A percentile compares a stretch with the other conserved stretches of the same genome.
These are phyloP conservation scores for Stigmatopora nigra DNA, from an alignment of 2,113 vertebrate species.

Conservation along the genomic window DNA sequence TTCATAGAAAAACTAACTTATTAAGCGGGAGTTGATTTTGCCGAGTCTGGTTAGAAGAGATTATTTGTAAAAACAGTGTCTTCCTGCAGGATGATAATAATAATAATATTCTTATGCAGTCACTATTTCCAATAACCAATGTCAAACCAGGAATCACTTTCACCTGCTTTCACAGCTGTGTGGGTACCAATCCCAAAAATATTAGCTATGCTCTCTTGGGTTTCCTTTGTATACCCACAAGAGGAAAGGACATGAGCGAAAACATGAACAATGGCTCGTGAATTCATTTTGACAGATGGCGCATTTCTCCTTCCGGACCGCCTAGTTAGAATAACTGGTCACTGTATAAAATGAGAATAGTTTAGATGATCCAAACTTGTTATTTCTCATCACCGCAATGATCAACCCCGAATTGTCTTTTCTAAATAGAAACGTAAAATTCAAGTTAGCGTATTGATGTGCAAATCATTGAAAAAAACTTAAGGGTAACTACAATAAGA, in stretches of 20 bases:
- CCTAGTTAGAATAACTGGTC: slow-evolving; percentile 27
- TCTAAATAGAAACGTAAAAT: slow-evolving; percentile 15
- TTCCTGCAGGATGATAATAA: slow-evolving; percentile 20
- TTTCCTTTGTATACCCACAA: slow-evolving; percentile 30
- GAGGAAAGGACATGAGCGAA: slow-evolving; percentile 47
- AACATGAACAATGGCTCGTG: slow-evolving; percentile 43
- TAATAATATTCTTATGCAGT: slow-evolving; percentile 38
- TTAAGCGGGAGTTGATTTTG: not conserved
- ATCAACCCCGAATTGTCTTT: slow-evolving; percentile 4
- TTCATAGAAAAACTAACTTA: not conserved
- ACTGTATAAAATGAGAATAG: slow-evolving; percentile 31
- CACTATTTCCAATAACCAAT: slow-evolving; percentile 57
- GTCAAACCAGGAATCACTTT: slow-evolving; percentile 48
- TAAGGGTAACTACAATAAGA: not conserved
- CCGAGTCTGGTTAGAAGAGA: not conserved
- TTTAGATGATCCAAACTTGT: slow-evolving; percentile 23
- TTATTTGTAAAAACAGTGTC: not conserved
- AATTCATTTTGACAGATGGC: slow-evolving; percentile 5
- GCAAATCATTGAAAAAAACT: not conserved
- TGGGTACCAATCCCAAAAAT: slow-evolving; percentile 57
- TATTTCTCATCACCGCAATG: slow-evolving; percentile 21
- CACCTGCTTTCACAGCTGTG: slow-evolving; percentile 61
- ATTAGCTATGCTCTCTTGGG: slow-evolving; percentile 50
- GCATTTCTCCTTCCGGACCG: slow-evolving; percentile 8
- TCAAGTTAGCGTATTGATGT: slow-evolving; percentile 3